Evolutionary conservation across 2,888 invertebrate genomes (phyloP).

Genomic region (Nemotelus nigrinus): DNA sequence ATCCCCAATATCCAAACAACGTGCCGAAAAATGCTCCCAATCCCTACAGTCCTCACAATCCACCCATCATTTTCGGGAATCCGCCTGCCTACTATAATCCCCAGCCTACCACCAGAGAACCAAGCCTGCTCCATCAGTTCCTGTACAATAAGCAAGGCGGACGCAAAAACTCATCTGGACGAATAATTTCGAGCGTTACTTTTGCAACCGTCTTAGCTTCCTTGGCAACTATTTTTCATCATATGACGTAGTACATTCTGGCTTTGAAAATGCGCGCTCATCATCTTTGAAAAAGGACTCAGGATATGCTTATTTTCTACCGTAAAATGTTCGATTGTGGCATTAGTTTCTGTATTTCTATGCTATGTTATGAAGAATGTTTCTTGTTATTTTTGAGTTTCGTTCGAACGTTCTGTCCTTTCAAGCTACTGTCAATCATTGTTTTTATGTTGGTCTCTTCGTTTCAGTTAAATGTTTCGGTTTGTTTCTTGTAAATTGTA

Average conservation of each 20-base stretch:
- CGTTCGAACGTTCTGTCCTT: neutral
- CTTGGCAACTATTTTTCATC: constrained; percentile 31
- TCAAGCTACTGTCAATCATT: too few relatives aligned
- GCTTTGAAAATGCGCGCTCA: neutral
- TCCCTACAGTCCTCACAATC: constrained; percentile 61
- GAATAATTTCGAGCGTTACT: constrained; percentile 47
- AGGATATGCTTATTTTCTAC: constrained; percentile 11
- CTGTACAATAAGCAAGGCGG: constrained; percentile 53
- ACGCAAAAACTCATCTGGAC: constrained; percentile 56
- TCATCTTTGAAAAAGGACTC: neutral
- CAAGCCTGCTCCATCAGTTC: constrained; percentile 58
- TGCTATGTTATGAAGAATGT: neutral
- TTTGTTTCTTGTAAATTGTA: constrained; percentile 32
- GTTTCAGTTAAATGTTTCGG: neutral
- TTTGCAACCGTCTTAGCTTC: constrained; percentile 17
- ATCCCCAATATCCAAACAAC: constrained; percentile 60
- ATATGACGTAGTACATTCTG: constrained; percentile 31
- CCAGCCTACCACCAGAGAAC: constrained; percentile 62
- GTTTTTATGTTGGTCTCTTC: too few relatives aligned
- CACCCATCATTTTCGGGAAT: constrained; percentile 63
- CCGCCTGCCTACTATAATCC: constrained; percentile 60
- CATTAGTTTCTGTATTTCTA: too few relatives aligned
- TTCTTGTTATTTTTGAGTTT: neutral
- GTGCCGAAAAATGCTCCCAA: constrained; percentile 60
- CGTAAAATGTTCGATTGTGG: too few relatives aligned